A percentile compares a stretch with the other conserved stretches of the same genome.
phyloP scores from a whole-genome alignment of 2,797 vertebrate genomes.

The Zonotrichia albicollis region DNA sequence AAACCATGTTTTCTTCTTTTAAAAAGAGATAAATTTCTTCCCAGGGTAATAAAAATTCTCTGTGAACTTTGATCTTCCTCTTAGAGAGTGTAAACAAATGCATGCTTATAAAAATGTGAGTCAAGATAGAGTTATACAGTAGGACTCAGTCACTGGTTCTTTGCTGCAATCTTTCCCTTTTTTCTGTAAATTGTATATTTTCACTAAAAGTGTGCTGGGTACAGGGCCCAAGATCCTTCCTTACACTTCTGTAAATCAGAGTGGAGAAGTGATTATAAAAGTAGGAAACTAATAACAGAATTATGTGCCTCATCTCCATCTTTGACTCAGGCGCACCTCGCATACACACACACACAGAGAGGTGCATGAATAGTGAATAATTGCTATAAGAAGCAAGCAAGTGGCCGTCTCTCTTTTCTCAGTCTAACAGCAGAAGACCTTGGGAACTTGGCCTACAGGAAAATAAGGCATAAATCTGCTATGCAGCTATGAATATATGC shows the following conservation, averaged over 20 bases:
- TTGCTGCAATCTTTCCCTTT: not conserved
- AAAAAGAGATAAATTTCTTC: not conserved
- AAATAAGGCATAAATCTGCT: conserved; percentile 55
- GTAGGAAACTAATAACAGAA: not conserved
- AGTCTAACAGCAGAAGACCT: not conserved
- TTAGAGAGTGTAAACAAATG: conserved; percentile 10
- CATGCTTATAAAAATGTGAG: not conserved
- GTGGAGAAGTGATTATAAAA: not conserved
- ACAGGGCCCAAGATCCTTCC: not conserved
- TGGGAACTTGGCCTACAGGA: conserved; percentile 51
- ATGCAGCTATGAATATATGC: conserved; percentile 53
- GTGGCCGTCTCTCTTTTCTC: not conserved
- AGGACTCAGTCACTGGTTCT: not conserved
- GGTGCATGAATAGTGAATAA: not conserved
- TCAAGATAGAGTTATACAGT: not conserved
- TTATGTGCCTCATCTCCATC: not conserved
- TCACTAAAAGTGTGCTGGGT: not conserved
- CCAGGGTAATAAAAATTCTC: conserved; percentile 36
- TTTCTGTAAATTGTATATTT: not conserved
- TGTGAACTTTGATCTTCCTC: conserved; percentile 14
- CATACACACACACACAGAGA: not conserved
- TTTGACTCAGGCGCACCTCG: not conserved
- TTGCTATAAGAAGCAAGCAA: not conserved
- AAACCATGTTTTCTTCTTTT: not conserved
- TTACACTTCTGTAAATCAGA: not conserved